Evolutionary conservation across 2,888 invertebrate genomes (phyloP).

Genomic region (Patella pellucida): DNA sequence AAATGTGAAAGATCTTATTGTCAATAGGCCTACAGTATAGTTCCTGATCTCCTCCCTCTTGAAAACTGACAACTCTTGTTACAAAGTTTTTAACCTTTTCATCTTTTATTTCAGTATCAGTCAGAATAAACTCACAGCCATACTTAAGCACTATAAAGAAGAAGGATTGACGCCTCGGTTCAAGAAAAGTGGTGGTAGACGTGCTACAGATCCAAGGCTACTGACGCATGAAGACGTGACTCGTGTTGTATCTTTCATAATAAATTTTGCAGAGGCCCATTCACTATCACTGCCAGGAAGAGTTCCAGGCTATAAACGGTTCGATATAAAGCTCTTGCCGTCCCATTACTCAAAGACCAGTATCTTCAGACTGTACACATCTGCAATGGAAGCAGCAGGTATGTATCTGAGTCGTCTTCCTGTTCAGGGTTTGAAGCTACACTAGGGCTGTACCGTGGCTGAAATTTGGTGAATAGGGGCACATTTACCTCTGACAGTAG

Average conservation of each 20-base stretch:
- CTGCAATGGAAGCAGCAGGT: not conserved
- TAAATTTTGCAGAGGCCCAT: conserved; percentile 30
- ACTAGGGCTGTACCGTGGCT: too few species aligned
- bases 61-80: not conserved
- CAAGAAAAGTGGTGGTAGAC: conserved; percentile 16
- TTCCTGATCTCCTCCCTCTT: too few species aligned
- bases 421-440: too few species aligned
- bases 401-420: not conserved
- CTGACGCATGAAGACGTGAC: conserved; percentile 22
- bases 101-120: not conserved
- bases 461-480: too few species aligned
- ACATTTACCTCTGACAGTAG: too few species aligned
- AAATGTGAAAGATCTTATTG: too few species aligned
- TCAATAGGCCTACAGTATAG: too few species aligned
- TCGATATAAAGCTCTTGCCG: conserved; percentile 23
- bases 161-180: not conserved
- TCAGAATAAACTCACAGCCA: conserved; percentile 1
- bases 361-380: conserved; percentile 15
- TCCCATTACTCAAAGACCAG: conserved; percentile 16
- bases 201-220: not conserved
- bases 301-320: conserved; percentile 26
- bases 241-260: conserved; percentile 25
- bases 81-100: not conserved
- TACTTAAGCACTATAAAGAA: not conserved
- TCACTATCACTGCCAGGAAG: conserved; percentile 30